Percentiles rank a stretch among this genome's conserved stretches.
Conservation (phyloP, 2,797 vertebrate species). For the Urocyon cinereoargenteus region DNA sequence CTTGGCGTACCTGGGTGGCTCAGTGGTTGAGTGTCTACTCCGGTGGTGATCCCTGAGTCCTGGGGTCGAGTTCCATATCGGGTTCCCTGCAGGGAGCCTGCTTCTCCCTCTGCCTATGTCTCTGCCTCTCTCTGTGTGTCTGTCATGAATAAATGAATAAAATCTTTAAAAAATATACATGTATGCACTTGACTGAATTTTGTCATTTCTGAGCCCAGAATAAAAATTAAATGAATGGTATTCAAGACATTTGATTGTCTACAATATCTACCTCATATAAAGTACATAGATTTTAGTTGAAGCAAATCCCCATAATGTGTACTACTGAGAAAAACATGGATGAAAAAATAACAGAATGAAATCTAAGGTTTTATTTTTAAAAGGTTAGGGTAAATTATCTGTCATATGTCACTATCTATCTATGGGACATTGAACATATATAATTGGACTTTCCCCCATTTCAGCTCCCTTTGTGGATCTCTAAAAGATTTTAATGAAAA, state of each 20-base stretch:
- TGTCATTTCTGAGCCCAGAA: conserved; percentile 79
- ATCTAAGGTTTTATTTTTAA: neutral
- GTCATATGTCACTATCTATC: neutral
- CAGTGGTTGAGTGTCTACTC: no score
- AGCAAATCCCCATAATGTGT: neutral
- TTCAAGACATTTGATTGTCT: conserved; percentile 74
- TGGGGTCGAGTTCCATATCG: no score
- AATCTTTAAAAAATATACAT: no score
- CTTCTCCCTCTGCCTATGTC: no score
- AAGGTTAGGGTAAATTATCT: neutral
- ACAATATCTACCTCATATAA: conserved; percentile 72
- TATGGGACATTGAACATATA: neutral
- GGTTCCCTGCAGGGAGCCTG: no score
- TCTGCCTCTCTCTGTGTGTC: no score
- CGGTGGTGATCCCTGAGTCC: no score
- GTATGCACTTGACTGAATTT: conserved; percentile 76
- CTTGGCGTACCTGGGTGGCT: neutral
- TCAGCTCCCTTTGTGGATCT: neutral
- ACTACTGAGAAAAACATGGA: neutral
- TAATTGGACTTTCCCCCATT: neutral
- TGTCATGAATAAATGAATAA: no score
- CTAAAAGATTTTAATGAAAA: neutral
- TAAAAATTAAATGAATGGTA: conserved; percentile 84
- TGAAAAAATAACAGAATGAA: neutral
- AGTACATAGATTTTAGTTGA: conserved; percentile 2